Base-by-base conservation (phyloP, 2,888 invertebrate genomes). In the Cephus rjabovi region DNA sequence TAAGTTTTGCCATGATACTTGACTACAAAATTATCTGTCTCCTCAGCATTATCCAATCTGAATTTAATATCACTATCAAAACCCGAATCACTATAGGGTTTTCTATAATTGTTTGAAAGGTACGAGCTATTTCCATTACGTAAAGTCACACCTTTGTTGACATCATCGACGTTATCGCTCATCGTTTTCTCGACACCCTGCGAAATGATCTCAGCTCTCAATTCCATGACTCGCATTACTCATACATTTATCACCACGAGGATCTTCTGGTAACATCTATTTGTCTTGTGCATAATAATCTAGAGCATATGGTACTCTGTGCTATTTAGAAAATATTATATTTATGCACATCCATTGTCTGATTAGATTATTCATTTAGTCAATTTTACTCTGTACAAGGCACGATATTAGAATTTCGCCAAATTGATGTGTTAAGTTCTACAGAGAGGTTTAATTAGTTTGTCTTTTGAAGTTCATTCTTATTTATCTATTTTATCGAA, bases 1-100 rank as follows among this genome's bases (percentile, higher is more conserved):
- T 96, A 96, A 75, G 90, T 90, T 69, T 93, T 92, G 12, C 90
- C 90, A 12, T 87, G 86, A 87, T 93, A 92, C 34, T 88, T 90
- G 3, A 93, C 91, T 15, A 91, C 83, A 83, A 93, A 93, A 23
- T 89, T 79, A 33, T 85, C 83, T 4, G 30, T 31, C 71, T 71
- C 71, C 15, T 23, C 71, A 4, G 31, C 12, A 34, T n/a, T 11
- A 1, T 56, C 56, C 56, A 56, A 23, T 56, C 23, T 23, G 23
- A 23, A 56, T 23, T 56, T 23, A 56, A 71, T 31, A 4, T 37
- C 34, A 12, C n/a, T 40, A 33, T 69, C 34, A 15, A 11, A 37
- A 15, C 1, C 3, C 37, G 40, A n/a, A 75, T 56, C 40, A 56
- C 40, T 40, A 12, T 37, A 2, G 12, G 33, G 1, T 34, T 69